Base-by-base conservation (phyloP, 2,797 vertebrate species). In the Halcyon leucocephala region DNA sequence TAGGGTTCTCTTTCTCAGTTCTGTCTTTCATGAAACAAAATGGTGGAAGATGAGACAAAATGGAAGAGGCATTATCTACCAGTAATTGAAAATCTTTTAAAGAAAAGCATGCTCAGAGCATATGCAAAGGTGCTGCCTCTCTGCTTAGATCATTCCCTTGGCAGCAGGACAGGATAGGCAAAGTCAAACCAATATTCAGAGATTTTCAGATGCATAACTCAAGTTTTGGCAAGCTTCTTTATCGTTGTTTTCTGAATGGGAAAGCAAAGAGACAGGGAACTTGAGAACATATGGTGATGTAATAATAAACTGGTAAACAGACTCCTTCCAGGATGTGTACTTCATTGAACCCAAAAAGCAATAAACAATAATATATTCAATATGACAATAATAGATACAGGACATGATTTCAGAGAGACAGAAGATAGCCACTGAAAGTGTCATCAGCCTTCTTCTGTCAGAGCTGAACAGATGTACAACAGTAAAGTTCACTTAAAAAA, bases 1-100 rank as follows among this genome's bases (percentile, higher is more conserved):
- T n/a, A 66, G 39, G 35, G 20, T 5, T 46, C 29, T 77, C 66
- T 51, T 77, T 71, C 57, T 52, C 49, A 60, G 20, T 66, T 76
- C 6, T 70, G 39, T 14, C 73, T 73, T 76, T 82, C 79, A 39
- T 89, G 48, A 95, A 33, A 90, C 16, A 86, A 96, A 73, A 95
- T 93, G 89, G 91, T 79, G 70, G 87, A 62, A 94, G 77, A 72
- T 46, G 31, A 82, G 60, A 61, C 69, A 90, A 96, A 96, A 95
- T 90, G 91, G 80, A 44, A 82, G 80, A 54, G 51, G 55, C 51
- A 70, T 66, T 72, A 80, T 37, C 33, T 31, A 64, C 28, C 13
- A 84, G 8, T 60, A 77, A 90, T 9, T 70, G 67, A 51, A 31
- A 90, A 79, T 52, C 28, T 66, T 91, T 90, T 88, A 37, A 90